Base-by-base conservation (phyloP, 1,140 invertebrate genomes). In the Brachionus plicatilis region DNA sequence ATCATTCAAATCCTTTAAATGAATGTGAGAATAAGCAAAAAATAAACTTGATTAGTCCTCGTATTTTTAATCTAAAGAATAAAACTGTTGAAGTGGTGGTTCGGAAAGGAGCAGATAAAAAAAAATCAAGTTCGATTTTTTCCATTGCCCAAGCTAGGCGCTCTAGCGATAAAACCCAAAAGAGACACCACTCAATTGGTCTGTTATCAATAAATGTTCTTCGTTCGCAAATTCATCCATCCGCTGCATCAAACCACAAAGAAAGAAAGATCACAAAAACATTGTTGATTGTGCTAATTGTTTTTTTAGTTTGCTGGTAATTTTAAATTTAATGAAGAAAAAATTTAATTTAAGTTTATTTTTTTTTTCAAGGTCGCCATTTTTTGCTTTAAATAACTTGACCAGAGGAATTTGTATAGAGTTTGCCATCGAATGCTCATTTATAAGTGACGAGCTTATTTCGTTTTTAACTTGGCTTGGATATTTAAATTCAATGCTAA, bases 241-340 rank as follows among this genome's bases (percentile, higher is more conserved):
- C 75, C 11, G 29, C 24, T 41, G 50, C 95, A 27, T 95, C 95
- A 0, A 95, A 95, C 1, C 96, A 95, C 88, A 95, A 95, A 88
- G 97, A 99, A 89, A 93, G 96, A 85, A 98, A 99, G 90, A 97
- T 97, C n/a, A 99, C 97, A 5, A 99, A 99, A 91, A 99, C 97
- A 14, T 90, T 99, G 45, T 97, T 96, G 85, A 99, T 99, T 89
- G 97, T 99, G 85, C 27, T 82, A 9, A 82, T 82, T 65, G 79
- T 82, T 45, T 82, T 82, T 47, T 37, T 82, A 24, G 79, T 82
- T 33, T 82, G 79, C 43, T 82, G 79, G 79, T 76, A 76, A 53
- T 7, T 76, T 50, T 6, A 45, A n/a, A 12, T 14, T 50, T 11
- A 47, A 33, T 24, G 45, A 50, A 53, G 27, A 50, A 50, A 76